Evolutionary conservation across 2,113 vertebrate species (phyloP).

Genomic region (Acanthisitta chloris): DNA sequence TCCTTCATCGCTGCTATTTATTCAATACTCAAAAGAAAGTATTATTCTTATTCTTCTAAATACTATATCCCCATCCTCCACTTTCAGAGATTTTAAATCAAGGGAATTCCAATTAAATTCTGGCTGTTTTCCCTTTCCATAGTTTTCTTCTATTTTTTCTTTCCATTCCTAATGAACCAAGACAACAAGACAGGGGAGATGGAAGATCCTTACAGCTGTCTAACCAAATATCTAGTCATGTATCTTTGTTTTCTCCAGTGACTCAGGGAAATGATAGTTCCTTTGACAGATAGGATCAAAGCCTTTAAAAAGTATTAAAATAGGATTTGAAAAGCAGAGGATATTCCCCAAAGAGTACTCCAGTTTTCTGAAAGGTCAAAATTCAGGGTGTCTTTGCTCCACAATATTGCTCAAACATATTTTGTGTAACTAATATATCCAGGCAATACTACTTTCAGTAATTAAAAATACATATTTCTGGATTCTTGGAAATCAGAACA

Average conservation of each 20-base stretch:
- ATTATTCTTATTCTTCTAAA: neutral
- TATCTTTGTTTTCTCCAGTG: neutral
- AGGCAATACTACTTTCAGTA: neutral
- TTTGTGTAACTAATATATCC: neutral
- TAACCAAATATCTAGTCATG: neutral
- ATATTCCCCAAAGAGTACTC: neutral
- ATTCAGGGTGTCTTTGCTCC: neutral
- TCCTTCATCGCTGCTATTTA: neutral
- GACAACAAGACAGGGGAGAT: neutral
- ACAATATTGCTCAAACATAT: neutral
- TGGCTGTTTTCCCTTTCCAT: neutral
- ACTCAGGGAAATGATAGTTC: neutral
- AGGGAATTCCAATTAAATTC: neutral
- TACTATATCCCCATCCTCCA: neutral
- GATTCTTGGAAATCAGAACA: neutral
- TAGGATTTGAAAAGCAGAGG: neutral
- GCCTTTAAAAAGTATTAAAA: neutral
- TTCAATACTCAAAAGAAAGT: neutral
- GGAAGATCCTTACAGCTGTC: neutral
- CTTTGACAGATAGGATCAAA: neutral
- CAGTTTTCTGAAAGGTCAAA: neutral
- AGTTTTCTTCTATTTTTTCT: neutral
- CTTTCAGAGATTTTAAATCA: neutral
- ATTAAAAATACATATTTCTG: neutral
- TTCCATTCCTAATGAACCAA: neutral